Base-by-base conservation (phyloP, 2,888 invertebrate genomes). In the Drosophila lutescens region DNA sequence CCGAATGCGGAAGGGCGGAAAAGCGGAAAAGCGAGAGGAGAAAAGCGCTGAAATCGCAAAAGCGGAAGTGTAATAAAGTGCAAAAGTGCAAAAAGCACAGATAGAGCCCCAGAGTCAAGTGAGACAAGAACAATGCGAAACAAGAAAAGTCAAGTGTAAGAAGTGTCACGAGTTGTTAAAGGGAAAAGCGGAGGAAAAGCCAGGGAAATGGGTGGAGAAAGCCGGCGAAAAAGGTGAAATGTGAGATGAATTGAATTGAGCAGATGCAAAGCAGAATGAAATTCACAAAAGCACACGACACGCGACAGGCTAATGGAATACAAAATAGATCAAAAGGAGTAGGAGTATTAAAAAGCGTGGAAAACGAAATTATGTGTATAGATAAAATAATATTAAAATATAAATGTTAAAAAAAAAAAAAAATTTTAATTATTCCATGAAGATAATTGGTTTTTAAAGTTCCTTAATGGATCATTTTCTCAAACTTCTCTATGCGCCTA, bases 41-140 rank as follows among this genome's bases (percentile, higher is more conserved):
- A 66, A 78, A 80, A 70, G 59, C 69, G 77, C 72, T 72, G 78
- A 79, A 79, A 73, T 74, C 77, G 76, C 70, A 66, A 75, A 77
- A 86, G 69, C 77, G 79, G 79, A 84, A 77, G 86, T 78, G 67
- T 73, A 81, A 86, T 81, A 85, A 79, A 79, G 66, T 78, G 86
- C 78, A 78, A 55, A 60, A 76, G 60, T 53, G 51, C 67, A 66
- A 59, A 58, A 71, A 63, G 57, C 46, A 36, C 30, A 56, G 41
- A 53, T n/a, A 51, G 13, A 40, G 44, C 20, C n/a, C n/a, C 34
- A 50, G 49, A 62, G 62, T 63, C 62, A 60, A 69, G 69, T 47
- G 70, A 47, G 60, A 60, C 44, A 65, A 73, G 57, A 67, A 67
- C 67, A 67, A 67, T 68, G 56, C 73, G 63, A 63, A 72, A 72